phyloP scores from a whole-genome alignment of 2,888 invertebrate species.

The Callinectes sapidus region DNA sequence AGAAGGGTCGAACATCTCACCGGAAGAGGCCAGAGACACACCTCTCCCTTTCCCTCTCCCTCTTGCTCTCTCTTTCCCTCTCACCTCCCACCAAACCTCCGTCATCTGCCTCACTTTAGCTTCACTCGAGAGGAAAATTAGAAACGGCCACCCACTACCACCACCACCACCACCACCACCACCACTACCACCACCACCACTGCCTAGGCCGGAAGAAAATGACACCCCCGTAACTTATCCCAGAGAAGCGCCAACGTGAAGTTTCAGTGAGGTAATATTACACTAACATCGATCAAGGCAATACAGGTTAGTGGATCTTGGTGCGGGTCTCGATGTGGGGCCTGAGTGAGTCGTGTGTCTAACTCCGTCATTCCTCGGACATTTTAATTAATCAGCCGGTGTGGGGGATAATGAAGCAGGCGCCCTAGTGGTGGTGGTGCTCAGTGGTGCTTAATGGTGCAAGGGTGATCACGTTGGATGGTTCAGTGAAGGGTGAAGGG shows the following conservation, averaged over 20 bases:
- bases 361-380: not conserved
- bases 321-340: not conserved
- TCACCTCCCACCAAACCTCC: not conserved
- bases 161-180: not conserved
- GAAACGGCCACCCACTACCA: not conserved
- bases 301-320: not conserved
- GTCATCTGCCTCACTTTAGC: constrained; percentile 22
- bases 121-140: constrained; percentile 30
- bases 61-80: not conserved
- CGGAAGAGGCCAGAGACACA: constrained; percentile 10
- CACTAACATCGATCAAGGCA: not conserved
- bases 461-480: not conserved
- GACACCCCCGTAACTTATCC: not conserved
- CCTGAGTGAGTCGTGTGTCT: not conserved
- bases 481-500: not conserved
- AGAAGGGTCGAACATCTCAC: not conserved
- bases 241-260: not conserved
- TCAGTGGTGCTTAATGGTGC: not conserved
- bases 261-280: not conserved
- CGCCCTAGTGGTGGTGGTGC: not conserved
- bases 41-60: not conserved
- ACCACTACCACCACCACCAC: not conserved
- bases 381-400: not conserved
- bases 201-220: not conserved
- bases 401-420: not conserved